A percentile compares a stretch with the other conserved stretches of the same genome.
phyloP scores from a whole-genome alignment of 2,113 vertebrate species.

The Synodontis membranacea region DNA sequence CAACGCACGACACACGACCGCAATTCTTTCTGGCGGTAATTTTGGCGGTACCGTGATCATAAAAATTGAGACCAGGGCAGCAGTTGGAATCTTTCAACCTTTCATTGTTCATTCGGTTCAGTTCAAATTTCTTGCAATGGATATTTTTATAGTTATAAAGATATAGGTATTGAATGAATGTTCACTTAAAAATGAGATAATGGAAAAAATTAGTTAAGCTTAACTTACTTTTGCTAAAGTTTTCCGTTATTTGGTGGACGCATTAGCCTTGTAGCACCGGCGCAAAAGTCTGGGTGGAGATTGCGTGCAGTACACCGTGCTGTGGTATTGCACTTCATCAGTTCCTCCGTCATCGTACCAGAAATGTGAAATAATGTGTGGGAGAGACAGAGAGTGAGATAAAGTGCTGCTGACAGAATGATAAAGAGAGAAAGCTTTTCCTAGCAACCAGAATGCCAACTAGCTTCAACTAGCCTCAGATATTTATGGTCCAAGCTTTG shows the following conservation, averaged over 20 bases:
- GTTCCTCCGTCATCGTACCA: not conserved
- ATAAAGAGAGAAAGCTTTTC: not conserved
- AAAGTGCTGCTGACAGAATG: slow-evolving; percentile 6
- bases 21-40: not conserved
- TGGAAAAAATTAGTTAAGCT: not conserved
- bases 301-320: not conserved
- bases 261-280: not conserved
- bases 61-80: not conserved
- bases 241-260: not conserved
- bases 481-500: not conserved
- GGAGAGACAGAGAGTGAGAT: slow-evolving; percentile 17
- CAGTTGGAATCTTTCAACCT: not conserved
- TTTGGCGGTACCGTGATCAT: not conserved
- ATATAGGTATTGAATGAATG: too few relatives aligned
- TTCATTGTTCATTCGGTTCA: not conserved
- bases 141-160: not conserved
- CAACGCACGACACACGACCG: too few relatives aligned
- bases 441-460: not conserved
- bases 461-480: not conserved
- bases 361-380: slow-evolving; percentile 4
- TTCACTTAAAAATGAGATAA: not conserved
- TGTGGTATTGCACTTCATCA: slow-evolving; percentile 16
- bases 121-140: not conserved
- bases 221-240: not conserved
- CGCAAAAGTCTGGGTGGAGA: too few relatives aligned